Base-by-base conservation (phyloP, 2,113 vertebrate species). In the Corydoras maculifer region DNA sequence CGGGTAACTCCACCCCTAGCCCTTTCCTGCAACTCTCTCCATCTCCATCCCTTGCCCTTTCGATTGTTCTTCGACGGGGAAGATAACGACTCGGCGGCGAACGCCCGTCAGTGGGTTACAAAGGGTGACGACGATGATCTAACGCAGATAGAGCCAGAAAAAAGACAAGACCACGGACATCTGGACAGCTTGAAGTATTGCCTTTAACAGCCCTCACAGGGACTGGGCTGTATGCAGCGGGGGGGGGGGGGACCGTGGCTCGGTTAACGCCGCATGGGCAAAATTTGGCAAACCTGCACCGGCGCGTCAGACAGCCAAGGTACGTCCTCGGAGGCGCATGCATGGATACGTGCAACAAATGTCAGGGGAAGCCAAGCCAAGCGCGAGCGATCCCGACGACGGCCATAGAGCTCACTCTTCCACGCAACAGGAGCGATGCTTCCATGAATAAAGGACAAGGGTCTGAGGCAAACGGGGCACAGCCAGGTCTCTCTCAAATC, bases 401-500 rank as follows among this genome's bases (percentile, higher is more conserved):
- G 61, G 62, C 73, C 49, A 50, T 74, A 53, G 51, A 32, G 68
- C 60, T 54, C 60, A 53, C 77, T 15, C 35, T 30, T 8, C 62
- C 53, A 53, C 43, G 63, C 76, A 72, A 75, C 64, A 64, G 59
- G 68, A 70, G 65, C 32, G 31, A 62, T 3, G 5, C 12, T 13
- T 55, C 18, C 18, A 68, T 53, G 12, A 59, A 53, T 4, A 12
- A 25, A 25, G 8, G 10, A 64, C 11, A 14, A 62, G 18, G 53
- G 54, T 35, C 51, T 3, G 30, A 14, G n/a, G 75, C 48, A n/a
- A 55, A 43, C 7, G 35, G 35, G 35, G 35, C 35, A 43, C 66
- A 58, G 76, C 78, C 69, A 76, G 70, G 82, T 82, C 80, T 80
- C 10, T 50, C 77, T n/a, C 54, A 81, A 74, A 85, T 83, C 71